Evolutionary conservation across 2,113 vertebrate species (phyloP), one percentile per base, ranked within the genome.

Genomic region (mouse (Mus musculus)): DNA sequence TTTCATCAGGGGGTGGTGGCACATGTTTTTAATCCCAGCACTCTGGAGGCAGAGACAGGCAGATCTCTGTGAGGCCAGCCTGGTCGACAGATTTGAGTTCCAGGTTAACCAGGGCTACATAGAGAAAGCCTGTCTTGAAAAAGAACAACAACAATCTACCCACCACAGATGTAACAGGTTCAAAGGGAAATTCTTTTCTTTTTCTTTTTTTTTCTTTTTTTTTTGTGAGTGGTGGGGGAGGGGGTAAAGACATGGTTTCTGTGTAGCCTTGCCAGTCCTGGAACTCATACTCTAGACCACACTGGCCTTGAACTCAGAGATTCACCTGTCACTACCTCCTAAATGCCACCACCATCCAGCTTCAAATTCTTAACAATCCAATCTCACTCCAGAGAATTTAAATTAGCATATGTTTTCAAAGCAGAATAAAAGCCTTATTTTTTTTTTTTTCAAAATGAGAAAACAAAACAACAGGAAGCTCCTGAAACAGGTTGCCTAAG

Each of bases 341-440:
- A 52, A 52, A 20, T n/a, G 42, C 65, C 30, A 22, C 30, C 19
- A 49, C 56, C 0, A 9, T 42, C 19, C 11, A 36, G 65, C n/a
- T 69, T 87, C 85, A 88, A 52, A 33, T 42, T 88, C 72, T 69
- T n/a, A 72, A 81, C 52, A 56, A n/a, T 33, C 52, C 17, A 39
- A n/a, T 8, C 0, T 86, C 54, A 86, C n/a, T 46, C 54, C 69
- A 84, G 0, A 13, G 82, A 88, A n/a, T 93, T 91, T 8, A 88
- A 89, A 95, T 91, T 42, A 80, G 97, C 97, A 84, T 39, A 84
- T 0, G 63, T 30, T 67, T 42, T 80, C 91, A 86, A 69, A 19
- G 2, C 77, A 94, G 85, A 95, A 94, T 52, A 71, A 59, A 96
- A 97, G 63, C 78, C 0, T 93, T 54, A 85, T 54, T 92, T 96